Conservation (phyloP, 1,140 invertebrate species). For the Anthonomus grandis region DNA sequence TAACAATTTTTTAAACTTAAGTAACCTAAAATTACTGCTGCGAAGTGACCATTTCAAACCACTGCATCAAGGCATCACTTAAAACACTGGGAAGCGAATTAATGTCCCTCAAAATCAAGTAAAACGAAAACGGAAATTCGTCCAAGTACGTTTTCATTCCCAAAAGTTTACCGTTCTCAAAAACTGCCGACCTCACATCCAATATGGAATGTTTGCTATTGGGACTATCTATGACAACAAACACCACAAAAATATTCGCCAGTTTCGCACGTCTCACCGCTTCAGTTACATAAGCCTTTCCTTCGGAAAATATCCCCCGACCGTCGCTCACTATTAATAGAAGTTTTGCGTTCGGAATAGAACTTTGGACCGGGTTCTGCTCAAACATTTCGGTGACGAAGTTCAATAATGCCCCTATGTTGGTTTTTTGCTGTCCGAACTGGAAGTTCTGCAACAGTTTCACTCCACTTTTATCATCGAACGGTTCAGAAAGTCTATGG, state of each 20-base stretch:
- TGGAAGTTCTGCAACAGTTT: slow-evolving; percentile 73
- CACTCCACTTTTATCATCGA: slow-evolving; percentile 76
- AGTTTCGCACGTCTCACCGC: slow-evolving; percentile 78
- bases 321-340: slow-evolving; percentile 94
- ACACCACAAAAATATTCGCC: slow-evolving; percentile 87
- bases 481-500: slow-evolving; percentile 82
- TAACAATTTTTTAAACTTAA: too few species aligned
- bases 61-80: slow-evolving; percentile 94
- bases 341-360: slow-evolving; percentile 69
- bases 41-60: slow-evolving; percentile 87
- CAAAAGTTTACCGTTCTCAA: slow-evolving; percentile 62
- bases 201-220: slow-evolving; percentile 89
- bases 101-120: slow-evolving; percentile 89
- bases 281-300: slow-evolving; percentile 68
- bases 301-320: slow-evolving; percentile 87
- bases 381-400: slow-evolving; percentile 69
- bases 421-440: slow-evolving; percentile 79
- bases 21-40: slow-evolving; percentile 5
- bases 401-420: slow-evolving; percentile 76
- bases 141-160: slow-evolving; percentile 82
- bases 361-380: slow-evolving; percentile 34
- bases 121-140: slow-evolving; percentile 98
- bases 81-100: slow-evolving; percentile 82
- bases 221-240: slow-evolving; percentile 93
- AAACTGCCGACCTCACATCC: slow-evolving; percentile 78